Evolutionary conservation across 2,113 vertebrate genomes (phyloP), one percentile per base, ranked within the genome.

Genomic region (Chaenogobius annularis): DNA sequence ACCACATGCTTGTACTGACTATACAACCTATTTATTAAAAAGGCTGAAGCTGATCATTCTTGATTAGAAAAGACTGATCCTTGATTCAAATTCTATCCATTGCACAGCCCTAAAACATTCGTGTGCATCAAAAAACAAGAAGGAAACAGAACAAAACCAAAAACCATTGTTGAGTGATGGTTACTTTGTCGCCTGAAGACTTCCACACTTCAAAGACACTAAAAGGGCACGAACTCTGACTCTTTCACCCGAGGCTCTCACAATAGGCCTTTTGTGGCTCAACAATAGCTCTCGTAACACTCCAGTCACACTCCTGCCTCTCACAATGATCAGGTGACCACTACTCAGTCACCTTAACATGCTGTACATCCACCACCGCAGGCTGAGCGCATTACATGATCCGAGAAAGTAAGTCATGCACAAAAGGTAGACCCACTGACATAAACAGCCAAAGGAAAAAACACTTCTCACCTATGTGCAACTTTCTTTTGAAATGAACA

Each of bases 241-340:
- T 63, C 61, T 63, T 63, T 63, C 35, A 63, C 61, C 61, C 61
- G n/a, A 2, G 35, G 15, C 31, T 11, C 35, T 43, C 35, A 63
- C 61, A 63, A 63, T 63, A 40, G 37, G 61, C 17, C 19, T 63
- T 63, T 63, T 63, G 61, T 63, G 17, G 35, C 19, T 11, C 61
- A 63, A 63, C 61, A 63, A 63, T 40, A n/a, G 61, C 35, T 63
- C 17, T 35, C 40, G 61, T 63, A 40, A 63, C 61, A 63, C 35
- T 63, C 35, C 61, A 63, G 61, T 63, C 17, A 43, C 61, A 63
- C 35, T 37, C 10, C 10, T 63, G 26, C 61, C 61, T 63, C 61
- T 63, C 61, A 63, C 61, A 63, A 63, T 20, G 61, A 63, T 63
- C 61, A 63, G 61, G 61, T 63, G 61, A 63, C 61, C 61, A 43